phyloP scores from a whole-genome alignment of 2,888 invertebrate genomes.

The Meghimatium bilineatum region DNA sequence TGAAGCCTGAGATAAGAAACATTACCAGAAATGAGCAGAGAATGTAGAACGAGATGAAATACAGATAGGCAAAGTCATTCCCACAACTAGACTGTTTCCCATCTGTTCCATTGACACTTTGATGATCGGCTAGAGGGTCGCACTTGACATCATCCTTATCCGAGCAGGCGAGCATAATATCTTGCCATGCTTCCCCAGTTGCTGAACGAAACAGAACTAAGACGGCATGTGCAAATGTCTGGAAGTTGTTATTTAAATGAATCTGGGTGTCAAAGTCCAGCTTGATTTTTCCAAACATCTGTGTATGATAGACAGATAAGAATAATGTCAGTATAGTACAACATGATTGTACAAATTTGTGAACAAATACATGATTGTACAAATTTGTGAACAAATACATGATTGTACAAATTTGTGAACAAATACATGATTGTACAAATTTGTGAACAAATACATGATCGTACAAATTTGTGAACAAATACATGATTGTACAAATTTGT shows the following conservation, averaged over 20 bases:
- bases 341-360: too few species aligned
- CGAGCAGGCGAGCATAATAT: slow-evolving; percentile 97
- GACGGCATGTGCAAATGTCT: slow-evolving; percentile 97
- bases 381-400: too few species aligned
- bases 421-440: too few species aligned
- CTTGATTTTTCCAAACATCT: slow-evolving; percentile 98
- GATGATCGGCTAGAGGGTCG: slow-evolving; percentile 77
- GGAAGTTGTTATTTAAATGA: slow-evolving; percentile 98
- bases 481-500: too few species aligned
- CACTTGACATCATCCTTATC: slow-evolving; percentile 80
- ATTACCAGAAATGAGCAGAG: slow-evolving; percentile 95
- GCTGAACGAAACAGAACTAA: slow-evolving; percentile 89
- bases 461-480: too few species aligned
- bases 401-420: too few species aligned
- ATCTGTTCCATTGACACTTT: slow-evolving; percentile 41
- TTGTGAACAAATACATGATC: too few species aligned
- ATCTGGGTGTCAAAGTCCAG: slow-evolving; percentile 87
- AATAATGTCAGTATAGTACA: background rate
- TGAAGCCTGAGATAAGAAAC: background rate
- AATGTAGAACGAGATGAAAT: slow-evolving; percentile 97
- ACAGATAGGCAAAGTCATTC: slow-evolving; percentile 96
- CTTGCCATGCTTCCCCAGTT: slow-evolving; percentile 98
- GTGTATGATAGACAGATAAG: too few species aligned
- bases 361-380: too few species aligned
- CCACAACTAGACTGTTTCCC: slow-evolving; percentile 83